These are phyloP conservation scores for Vollenhovia emeryi DNA, from an alignment of 1,140 invertebrate genomes.

Conservation along the genomic window DNA sequence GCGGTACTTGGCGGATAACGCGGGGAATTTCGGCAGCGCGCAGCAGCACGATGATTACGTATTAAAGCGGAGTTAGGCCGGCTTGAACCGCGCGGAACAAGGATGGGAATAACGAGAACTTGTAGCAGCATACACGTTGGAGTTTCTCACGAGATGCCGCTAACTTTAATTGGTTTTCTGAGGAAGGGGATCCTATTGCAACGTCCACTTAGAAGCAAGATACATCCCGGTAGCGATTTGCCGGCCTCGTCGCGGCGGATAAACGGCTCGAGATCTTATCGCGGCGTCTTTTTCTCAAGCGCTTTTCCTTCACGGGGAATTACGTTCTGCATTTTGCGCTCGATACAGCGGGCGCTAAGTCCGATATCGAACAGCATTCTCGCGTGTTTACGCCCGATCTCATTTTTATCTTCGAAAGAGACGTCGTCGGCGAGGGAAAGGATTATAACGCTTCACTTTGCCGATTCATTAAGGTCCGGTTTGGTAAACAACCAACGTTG, in stretches of 20 bases:
- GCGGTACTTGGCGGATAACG: background rate
- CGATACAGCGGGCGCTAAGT: background rate
- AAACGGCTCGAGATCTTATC: background rate
- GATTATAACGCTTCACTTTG: background rate
- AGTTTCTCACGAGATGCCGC: conserved; percentile 52
- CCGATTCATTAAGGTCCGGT: no score
- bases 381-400: background rate
- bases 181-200: conserved; percentile 45
- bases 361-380: background rate
- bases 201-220: conserved; percentile 13
- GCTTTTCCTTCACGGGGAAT: background rate
- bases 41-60: background rate
- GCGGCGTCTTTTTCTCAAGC: no score
- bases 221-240: conserved; percentile 17
- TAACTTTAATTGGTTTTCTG: conserved; percentile 62
- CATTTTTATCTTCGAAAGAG: background rate
- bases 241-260: background rate
- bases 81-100: background rate
- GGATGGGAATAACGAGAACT: conserved; percentile 38
- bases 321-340: background rate
- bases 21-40: conserved; percentile 19
- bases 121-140: conserved; percentile 19
- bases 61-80: conserved; percentile 26
- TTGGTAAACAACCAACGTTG: no score
- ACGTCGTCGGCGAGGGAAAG: background rate